phyloP scores from a whole-genome alignment of 2,113 vertebrate genomes.

The Leucoraja erinaceus region DNA sequence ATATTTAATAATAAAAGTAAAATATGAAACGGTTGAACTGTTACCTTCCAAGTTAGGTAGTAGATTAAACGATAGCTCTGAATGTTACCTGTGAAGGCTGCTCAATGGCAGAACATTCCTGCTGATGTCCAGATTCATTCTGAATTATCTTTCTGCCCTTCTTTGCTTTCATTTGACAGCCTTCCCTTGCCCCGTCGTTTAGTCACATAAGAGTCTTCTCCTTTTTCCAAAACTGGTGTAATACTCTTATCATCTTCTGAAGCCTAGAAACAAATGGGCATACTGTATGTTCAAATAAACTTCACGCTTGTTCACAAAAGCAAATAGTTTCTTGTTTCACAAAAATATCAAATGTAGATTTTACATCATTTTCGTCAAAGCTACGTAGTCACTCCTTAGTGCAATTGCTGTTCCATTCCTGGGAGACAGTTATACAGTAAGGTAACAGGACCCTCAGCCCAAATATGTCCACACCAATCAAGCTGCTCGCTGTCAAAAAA shows the following conservation, averaged over 20 bases:
- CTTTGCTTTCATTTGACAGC: slow-evolving; percentile 46
- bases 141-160: slow-evolving; percentile 39
- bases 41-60: slow-evolving; percentile 29
- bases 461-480: no score
- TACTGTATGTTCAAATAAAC: not conserved
- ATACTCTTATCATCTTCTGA: not conserved
- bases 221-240: not conserved
- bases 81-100: slow-evolving; percentile 12
- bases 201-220: slow-evolving; percentile 51
- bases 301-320: not conserved
- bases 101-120: not conserved
- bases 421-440: no score
- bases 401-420: not conserved
- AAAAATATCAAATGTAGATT: not conserved
- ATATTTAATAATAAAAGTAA: not conserved
- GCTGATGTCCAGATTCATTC: not conserved
- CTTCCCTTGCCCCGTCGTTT: slow-evolving; percentile 53
- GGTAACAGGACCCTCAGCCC: no score
- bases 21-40: not conserved
- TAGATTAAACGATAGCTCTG: slow-evolving; percentile 18
- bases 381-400: not conserved
- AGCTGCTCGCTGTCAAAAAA: not conserved
- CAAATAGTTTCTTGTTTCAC: not conserved
- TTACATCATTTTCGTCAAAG: not conserved
- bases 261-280: not conserved